These are phyloP conservation scores for Julus scanicus DNA, from an alignment of 2,888 invertebrate genomes.

Conservation along the genomic window DNA sequence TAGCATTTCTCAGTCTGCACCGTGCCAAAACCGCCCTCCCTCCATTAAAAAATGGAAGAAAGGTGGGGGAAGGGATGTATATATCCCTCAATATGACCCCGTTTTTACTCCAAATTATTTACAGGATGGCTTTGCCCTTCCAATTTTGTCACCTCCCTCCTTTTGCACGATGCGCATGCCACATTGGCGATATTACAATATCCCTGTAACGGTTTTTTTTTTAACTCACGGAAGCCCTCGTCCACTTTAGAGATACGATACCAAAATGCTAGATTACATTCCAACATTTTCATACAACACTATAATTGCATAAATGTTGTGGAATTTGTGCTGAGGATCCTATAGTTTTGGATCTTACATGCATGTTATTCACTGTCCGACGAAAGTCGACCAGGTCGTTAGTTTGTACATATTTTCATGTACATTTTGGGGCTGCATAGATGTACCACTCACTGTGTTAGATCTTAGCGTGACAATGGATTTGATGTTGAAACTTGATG, in stretches of 20 bases:
- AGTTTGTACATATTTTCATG: too few relatives aligned
- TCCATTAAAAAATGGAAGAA: background rate
- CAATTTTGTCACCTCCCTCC: background rate
- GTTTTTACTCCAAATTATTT: background rate
- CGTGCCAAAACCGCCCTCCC: conserved; percentile 13
- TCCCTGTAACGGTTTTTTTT: background rate
- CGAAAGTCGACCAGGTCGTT: too few relatives aligned
- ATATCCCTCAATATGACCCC: background rate
- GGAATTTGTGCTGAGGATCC: too few relatives aligned
- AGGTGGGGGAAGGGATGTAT: background rate
- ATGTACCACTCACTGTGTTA: too few relatives aligned
- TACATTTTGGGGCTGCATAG: too few relatives aligned
- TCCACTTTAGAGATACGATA: background rate
- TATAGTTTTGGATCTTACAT: too few relatives aligned
- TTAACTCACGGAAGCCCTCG: background rate
- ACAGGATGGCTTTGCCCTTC: background rate
- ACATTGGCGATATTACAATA: background rate
- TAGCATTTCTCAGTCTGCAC: background rate
- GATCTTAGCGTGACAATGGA: too few relatives aligned
- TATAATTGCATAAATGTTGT: background rate
- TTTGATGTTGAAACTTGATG: too few relatives aligned
- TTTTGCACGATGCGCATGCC: conserved; percentile 8
- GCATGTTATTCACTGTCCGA: too few relatives aligned
- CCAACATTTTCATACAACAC: background rate
- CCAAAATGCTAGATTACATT: background rate